Evolutionary conservation across 2,113 vertebrate species (phyloP), one percentile per base, ranked within the genome.

Genomic region (Uria lomvia): DNA sequence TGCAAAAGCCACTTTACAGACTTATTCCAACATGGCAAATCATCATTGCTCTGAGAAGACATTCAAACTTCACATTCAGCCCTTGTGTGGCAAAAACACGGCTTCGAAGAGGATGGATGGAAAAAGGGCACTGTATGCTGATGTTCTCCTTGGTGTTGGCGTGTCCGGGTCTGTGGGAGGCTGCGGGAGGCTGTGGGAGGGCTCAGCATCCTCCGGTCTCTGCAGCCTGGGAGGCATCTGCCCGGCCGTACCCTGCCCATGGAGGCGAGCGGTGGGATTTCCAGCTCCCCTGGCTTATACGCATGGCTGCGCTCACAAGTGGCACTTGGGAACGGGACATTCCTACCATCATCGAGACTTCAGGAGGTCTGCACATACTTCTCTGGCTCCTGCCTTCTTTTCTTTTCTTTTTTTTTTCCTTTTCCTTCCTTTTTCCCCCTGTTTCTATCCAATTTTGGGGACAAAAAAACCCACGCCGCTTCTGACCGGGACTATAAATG

Each of bases 1-100:
- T 75, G 66, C 42, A 72, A 92, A 97, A 94, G 52, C 70, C 74
- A 32, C 59, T 83, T 90, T 81, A 85, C 55, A 81, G 78, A 74
- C 88, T 94, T 92, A 94, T 80, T 94, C 88, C 85, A 94, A 86
- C 47, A 40, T 23, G 86, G 79, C 81, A 91, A 96, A 92, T 88
- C 92, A 34, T 40, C 3, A 0, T 23, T 49, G 72, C 49, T 82
- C 77, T 53, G 30, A 93, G 71, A 58, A 95, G 49, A 63, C 9
- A 36, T 75, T 42, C 47, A 59, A 68, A 59, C 55, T 77, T 50
- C 72, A 30, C 21, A 29, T 71, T 55, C 52, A 71, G 43, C 65
- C 52, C n/a, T 30, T 30, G 45, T 0, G 0, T 47, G 66, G 55
- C 59, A 89, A 66, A 95, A 91, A 38, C 32, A 30, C 26, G 16